Conservation (phyloP, 2,888 invertebrate genomes). For the Pedicia rivosa region DNA sequence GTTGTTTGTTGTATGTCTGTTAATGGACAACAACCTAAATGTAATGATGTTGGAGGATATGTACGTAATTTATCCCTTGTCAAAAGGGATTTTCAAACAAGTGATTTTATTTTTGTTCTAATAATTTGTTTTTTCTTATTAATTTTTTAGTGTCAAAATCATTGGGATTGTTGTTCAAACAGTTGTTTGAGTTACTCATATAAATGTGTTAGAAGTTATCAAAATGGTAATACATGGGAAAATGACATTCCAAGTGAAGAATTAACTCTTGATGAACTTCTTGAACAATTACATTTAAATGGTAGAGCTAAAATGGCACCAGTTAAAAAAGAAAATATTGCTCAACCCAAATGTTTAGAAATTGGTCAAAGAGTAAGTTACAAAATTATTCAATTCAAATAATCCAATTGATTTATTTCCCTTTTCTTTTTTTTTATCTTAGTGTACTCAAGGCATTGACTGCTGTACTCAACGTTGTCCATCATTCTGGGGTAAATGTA, state of each 20-base stretch:
- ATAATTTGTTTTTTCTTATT: neutral
- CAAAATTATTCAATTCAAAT: too few species aligned
- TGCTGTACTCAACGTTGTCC: too few species aligned
- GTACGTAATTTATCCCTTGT: neutral
- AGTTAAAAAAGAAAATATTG: neutral
- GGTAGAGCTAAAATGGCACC: neutral
- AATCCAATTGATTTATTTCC: too few species aligned
- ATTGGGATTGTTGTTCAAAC: constrained; percentile 25
- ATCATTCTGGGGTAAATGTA: too few species aligned
- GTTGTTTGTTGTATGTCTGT: too few species aligned
- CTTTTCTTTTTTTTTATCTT: too few species aligned
- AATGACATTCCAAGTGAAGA: neutral
- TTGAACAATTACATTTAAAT: neutral
- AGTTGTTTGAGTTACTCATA: constrained; percentile 23
- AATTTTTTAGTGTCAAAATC: constrained; percentile 20
- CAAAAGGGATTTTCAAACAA: too few species aligned
- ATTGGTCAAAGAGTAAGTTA: constrained; percentile 8
- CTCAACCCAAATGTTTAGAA: constrained; percentile 2
- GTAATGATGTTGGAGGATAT: neutral
- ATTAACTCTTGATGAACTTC: neutral
- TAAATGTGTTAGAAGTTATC: constrained; percentile 15
- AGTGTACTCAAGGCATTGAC: too few species aligned
- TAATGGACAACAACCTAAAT: neutral
- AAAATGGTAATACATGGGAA: neutral
- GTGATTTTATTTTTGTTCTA: too few species aligned